Conservation (phyloP, 2,888 invertebrate genomes). For the Dicranocentrus wangi region DNA sequence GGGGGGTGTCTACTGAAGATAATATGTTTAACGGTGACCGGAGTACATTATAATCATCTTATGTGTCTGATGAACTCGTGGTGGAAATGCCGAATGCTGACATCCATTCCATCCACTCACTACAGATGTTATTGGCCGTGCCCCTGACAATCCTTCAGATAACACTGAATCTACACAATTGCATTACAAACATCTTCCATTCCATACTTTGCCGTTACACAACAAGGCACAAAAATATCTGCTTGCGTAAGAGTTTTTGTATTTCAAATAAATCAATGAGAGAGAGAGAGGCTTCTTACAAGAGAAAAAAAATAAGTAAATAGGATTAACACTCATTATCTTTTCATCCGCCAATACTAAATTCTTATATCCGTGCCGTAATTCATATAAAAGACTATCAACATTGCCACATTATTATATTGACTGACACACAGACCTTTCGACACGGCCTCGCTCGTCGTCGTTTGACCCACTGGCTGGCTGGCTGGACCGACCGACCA, state of each 20-base stretch:
- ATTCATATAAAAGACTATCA: background rate
- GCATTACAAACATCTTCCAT: background rate
- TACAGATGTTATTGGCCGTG: conserved; percentile 42
- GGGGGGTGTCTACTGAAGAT: no score
- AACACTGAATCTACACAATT: background rate
- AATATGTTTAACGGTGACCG: no score
- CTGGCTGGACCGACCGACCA: no score
- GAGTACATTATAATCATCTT: no score
- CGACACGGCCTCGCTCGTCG: background rate
- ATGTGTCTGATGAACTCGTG: background rate
- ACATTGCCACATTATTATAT: background rate
- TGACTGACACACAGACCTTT: background rate
- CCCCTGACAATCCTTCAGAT: conserved; percentile 40
- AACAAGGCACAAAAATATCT: background rate
- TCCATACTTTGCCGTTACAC: background rate
- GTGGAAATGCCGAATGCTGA: background rate
- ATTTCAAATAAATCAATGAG: no score
- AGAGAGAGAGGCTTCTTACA: no score
- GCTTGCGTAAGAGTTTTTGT: no score
- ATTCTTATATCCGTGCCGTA: background rate
- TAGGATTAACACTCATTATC: background rate
- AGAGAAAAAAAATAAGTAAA: no score
- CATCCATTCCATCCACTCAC: background rate
- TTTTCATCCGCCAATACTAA: background rate
- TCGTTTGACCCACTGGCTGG: no score